Conservation (phyloP, 2,797 vertebrate species). For the Masticophis lateralis region DNA sequence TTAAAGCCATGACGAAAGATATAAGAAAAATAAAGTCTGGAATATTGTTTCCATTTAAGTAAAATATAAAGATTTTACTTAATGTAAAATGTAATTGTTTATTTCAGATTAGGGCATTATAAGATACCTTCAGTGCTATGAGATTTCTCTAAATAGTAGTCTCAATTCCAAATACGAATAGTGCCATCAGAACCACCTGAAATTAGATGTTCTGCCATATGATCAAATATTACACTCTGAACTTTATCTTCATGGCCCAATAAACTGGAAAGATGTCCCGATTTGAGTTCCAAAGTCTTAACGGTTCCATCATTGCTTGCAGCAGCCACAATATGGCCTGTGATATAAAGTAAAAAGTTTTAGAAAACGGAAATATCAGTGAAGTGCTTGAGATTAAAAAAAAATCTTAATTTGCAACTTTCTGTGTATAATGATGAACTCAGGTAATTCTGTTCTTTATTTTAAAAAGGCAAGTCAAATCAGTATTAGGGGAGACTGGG, state of each 20-base stretch:
- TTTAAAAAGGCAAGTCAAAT: constrained; percentile 38
- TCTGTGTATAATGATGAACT: not conserved
- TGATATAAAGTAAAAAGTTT: constrained; percentile 15
- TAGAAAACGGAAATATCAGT: not conserved
- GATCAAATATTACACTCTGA: constrained; percentile 72
- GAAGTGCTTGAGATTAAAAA: not conserved
- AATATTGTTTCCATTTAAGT: constrained; percentile 55
- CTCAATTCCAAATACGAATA: constrained; percentile 66
- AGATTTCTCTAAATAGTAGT: not conserved
- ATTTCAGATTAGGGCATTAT: not conserved
- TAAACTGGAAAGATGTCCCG: constrained; percentile 66
- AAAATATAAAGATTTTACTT: constrained; percentile 4
- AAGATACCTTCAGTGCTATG: not conserved
- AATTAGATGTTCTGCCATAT: constrained; percentile 67
- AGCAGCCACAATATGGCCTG: constrained; percentile 75
- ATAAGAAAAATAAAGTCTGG: constrained; percentile 38
- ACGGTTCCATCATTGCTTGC: constrained; percentile 75
- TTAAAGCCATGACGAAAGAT: constrained; percentile 5
- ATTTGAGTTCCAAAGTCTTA: constrained; percentile 71
- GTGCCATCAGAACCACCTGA: constrained; percentile 74
- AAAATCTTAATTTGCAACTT: not conserved
- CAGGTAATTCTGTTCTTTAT: constrained; percentile 35
- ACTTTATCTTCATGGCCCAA: constrained; percentile 67
- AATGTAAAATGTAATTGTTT: not conserved
- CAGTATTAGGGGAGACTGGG: constrained; percentile 14